Conservation (phyloP, 2,888 invertebrate species). For the Nysson spinosus region DNA sequence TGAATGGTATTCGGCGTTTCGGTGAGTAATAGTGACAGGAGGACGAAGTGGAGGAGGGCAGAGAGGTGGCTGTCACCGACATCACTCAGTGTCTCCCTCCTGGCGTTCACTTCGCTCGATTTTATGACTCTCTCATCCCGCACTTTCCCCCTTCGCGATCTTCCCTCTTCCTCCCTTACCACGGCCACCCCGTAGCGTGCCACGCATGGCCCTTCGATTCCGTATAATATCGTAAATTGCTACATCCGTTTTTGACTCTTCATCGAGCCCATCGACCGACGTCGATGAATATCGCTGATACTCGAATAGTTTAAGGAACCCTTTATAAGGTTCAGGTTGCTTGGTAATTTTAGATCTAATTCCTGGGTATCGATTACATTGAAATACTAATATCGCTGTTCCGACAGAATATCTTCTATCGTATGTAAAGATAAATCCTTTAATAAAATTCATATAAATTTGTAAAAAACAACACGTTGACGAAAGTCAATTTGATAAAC, state of each 20-base stretch:
- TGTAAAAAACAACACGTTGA: neutral
- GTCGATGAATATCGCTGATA: slow-evolving; percentile 36
- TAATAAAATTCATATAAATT: slow-evolving; percentile 25
- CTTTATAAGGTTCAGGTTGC: too few relatives aligned
- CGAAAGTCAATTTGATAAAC: slow-evolving; percentile 9
- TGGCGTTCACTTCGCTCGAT: slow-evolving; percentile 67
- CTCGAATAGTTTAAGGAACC: slow-evolving; percentile 39
- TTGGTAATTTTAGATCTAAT: too few relatives aligned
- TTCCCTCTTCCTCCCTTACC: slow-evolving; percentile 17
- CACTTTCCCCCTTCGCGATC: slow-evolving; percentile 35
- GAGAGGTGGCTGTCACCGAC: slow-evolving; percentile 68
- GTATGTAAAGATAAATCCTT: slow-evolving; percentile 21
- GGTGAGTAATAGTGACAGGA: slow-evolving; percentile 72
- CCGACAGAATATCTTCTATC: too few relatives aligned
- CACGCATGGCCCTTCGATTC: slow-evolving; percentile 26
- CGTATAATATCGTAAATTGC: slow-evolving; percentile 46
- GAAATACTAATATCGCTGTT: too few relatives aligned
- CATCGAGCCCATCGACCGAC: neutral
- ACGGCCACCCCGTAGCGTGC: slow-evolving; percentile 14
- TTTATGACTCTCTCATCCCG: slow-evolving; percentile 68
- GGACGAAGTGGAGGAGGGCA: slow-evolving; percentile 52
- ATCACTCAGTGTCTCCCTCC: slow-evolving; percentile 68
- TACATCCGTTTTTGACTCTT: slow-evolving; percentile 25
- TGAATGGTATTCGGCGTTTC: slow-evolving; percentile 72
- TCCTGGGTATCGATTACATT: too few relatives aligned